Base-by-base conservation (phyloP, 2,113 vertebrate genomes). In the Oncorhynchus kisutch region DNA sequence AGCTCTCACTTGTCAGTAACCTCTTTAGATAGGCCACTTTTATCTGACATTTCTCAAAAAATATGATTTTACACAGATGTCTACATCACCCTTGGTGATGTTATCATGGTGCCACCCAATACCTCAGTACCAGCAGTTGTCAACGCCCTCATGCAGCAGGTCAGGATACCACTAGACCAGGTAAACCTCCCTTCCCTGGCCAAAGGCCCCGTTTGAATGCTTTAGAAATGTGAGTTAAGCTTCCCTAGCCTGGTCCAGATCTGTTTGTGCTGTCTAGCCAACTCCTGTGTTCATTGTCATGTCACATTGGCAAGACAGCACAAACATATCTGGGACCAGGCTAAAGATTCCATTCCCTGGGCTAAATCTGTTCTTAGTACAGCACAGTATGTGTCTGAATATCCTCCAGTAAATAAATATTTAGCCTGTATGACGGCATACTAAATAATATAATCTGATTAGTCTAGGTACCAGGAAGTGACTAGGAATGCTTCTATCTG, bases 101-200 rank as follows among this genome's bases (percentile, higher is more conserved):
- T 92, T 45, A 73, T 93, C 62, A 74, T 49, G 18, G 11, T 79
- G 54, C 34, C 76, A 0, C 82, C 83, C 67, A 83, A 83, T 71
- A 72, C 82, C 27, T 67, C 54, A 65, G 4, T 11, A 20, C 3
- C 91, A 0, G 76, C 84, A 3, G 16, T 86, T 16, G 12, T 18
- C 78, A 69, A 54, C 14, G 0, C 51, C 51, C 25, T 89, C 29
- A 49, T 93, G 4, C 83, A 84, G 48, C 31, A 73, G 1, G 64
- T 90, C 39, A 29, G 77, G 54, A 88, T 94, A 70, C 91, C 92
- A 20, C 88, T 94, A 24, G 76, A 89, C 67, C 78, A 91, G 92
- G 93, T 94, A 86, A 1, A 68, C 57, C 24, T 49, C n/a, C 62
- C 5, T 1, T 16, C 14, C 70, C 14, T 18, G 16, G 51, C 51